Conservation (phyloP, 2,888 invertebrate species). For the Platypus cylindrus region DNA sequence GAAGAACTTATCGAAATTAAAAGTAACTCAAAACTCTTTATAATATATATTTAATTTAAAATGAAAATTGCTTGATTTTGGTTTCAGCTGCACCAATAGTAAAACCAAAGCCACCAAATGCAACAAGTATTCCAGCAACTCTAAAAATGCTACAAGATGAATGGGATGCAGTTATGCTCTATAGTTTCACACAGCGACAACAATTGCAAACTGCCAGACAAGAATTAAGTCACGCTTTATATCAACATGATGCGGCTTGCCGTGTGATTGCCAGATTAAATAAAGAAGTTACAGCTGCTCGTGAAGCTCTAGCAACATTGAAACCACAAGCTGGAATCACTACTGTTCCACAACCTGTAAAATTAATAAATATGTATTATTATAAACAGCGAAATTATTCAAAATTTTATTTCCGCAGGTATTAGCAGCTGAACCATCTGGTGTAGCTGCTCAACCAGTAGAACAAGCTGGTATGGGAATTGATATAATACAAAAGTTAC, state of each 20-base stretch:
- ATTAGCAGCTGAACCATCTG: slow-evolving; percentile 66
- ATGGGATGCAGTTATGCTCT: slow-evolving; percentile 98
- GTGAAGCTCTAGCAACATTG: slow-evolving; percentile 95
- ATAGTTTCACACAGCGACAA: slow-evolving; percentile 93
- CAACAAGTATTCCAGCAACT: slow-evolving; percentile 94
- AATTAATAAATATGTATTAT: too few relatives aligned
- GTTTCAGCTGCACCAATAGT: slow-evolving; percentile 74
- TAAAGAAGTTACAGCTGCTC: slow-evolving; percentile 95
- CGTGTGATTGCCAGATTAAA: slow-evolving; percentile 95
- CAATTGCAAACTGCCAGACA: slow-evolving; percentile 92
- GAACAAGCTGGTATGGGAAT: slow-evolving; percentile 89
- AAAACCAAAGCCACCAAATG: slow-evolving; percentile 93
- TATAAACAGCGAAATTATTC: too few relatives aligned
- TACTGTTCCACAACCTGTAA: slow-evolving; percentile 51
- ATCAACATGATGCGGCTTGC: slow-evolving; percentile 98
- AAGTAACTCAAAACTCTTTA: slow-evolving; percentile 41
- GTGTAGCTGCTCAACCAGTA: slow-evolving; percentile 62
- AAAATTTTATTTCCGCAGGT: slow-evolving; percentile 45
- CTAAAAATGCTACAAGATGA: slow-evolving; percentile 83
- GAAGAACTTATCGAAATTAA: slow-evolving; percentile 91
- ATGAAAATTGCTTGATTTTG: not conserved
- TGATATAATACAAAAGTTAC: slow-evolving; percentile 85
- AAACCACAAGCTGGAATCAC: slow-evolving; percentile 92
- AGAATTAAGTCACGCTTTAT: slow-evolving; percentile 85
- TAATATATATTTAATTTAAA: not conserved